Evolutionary conservation across 92 coral and sea anemone species (phyloP).

Genomic region (Micromussa lordhowensis): DNA sequence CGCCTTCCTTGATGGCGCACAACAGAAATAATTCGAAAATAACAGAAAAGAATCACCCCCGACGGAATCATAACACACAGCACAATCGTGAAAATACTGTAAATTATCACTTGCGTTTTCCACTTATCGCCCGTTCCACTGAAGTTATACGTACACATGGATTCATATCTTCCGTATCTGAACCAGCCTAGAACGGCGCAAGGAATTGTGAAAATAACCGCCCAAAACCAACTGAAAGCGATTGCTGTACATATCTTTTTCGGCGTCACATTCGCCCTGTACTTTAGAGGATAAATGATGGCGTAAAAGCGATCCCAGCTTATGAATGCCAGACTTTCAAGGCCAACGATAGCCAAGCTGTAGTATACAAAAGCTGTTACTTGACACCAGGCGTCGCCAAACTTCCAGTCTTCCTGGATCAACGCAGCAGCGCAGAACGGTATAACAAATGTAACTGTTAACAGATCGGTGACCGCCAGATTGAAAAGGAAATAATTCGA

Average conservation of each 20-base stretch:
- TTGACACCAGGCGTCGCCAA: slow-evolving; percentile 52
- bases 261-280: slow-evolving; percentile 49
- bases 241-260: slow-evolving; percentile 33
- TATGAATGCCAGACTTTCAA: slow-evolving; percentile 69
- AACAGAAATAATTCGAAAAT: slow-evolving; percentile 55
- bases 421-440: slow-evolving; percentile 64
- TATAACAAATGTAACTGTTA: slow-evolving; percentile 54
- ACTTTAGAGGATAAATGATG: slow-evolving; percentile 56
- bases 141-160: slow-evolving; percentile 68
- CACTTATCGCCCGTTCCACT: slow-evolving; percentile 72
- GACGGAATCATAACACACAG: slow-evolving; percentile 62
- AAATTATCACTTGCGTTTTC: slow-evolving; percentile 65
- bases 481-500: slow-evolving; percentile 65
- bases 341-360: slow-evolving; percentile 67
- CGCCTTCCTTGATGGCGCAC: slow-evolving; percentile 59
- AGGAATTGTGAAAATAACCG: slow-evolving; percentile 60
- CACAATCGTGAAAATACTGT: slow-evolving; percentile 55
- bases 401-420: slow-evolving; percentile 61
- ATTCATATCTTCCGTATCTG: slow-evolving; percentile 60
- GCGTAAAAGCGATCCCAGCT: slow-evolving; percentile 78
- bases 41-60: slow-evolving; percentile 57
- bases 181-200: slow-evolving; percentile 72
- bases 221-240: slow-evolving; percentile 62
- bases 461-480: slow-evolving; percentile 62
- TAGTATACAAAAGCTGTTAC: slow-evolving; percentile 60